Base-by-base conservation (phyloP, 2,888 invertebrate genomes). In the Eudemis profundana region DNA sequence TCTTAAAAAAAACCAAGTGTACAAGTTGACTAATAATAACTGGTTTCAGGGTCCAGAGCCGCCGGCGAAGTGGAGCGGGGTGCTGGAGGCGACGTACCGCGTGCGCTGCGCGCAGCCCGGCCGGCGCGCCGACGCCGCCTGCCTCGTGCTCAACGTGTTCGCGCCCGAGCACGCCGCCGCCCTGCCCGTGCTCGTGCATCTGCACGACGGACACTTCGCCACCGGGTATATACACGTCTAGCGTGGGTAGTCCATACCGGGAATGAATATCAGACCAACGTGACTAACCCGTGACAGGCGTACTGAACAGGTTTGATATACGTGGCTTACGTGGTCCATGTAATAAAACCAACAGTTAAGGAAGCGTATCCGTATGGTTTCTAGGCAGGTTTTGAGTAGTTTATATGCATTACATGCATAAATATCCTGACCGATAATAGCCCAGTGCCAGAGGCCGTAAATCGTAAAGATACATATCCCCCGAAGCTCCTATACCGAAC, bases 151-250 rank as follows among this genome's bases (percentile, higher is more conserved):
- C 23, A 93, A 92, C 71, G 83, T 93, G 40, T 93, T 91, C 75
- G 71, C 79, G 5, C 88, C 89, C 0, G 77, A 76, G 50, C 66
- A 71, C n/a, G 79, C 76, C 3, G 59, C 70, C 3, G 44, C 51
- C 8, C 72, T 74, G 50, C 85, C 90, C 0, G 90, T 90, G 4
- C 67, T 90, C 5, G 85, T 92, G 12, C 74, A 89, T 12, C 80
- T 93, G 23, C 93, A 93, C 68, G 91, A 84, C n/a, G 93, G 93
- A 17, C 81, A 82, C 36, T 93, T 87, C 66, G 83, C 83, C 57
- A 80, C 71, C 42, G 90, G 90, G 90, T 90, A 78, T 38, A n/a
- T 3, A 14, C 2, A n/a, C n/a, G n/a, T n/a, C n/a, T n/a, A n/a
- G n/a, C n/a, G n/a, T n/a, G n/a, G n/a, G n/a, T n/a, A n/a, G n/a